These are phyloP conservation scores for Polypterus senegalus DNA, from an alignment of 2,113 vertebrate genomes.

Conservation along the genomic window DNA sequence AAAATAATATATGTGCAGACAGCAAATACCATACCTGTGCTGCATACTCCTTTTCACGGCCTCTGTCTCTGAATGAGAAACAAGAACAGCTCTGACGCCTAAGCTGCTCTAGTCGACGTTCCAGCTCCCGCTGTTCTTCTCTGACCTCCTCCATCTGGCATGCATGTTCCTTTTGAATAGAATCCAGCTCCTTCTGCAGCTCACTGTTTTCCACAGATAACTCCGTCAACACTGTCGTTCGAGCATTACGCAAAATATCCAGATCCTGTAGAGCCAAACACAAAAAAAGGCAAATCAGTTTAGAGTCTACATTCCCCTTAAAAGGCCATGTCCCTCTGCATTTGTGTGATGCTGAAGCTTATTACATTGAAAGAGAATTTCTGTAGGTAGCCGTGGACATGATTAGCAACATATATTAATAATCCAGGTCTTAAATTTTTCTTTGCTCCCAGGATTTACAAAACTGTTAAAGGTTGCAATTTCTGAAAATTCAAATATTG, in stretches of 20 bases:
- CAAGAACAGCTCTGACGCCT: slow-evolving; percentile 85
- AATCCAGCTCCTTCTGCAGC: slow-evolving; percentile 84
- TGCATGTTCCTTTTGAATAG: slow-evolving; percentile 79
- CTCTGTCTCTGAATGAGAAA: slow-evolving; percentile 64
- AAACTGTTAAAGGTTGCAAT: no score
- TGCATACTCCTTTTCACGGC: slow-evolving; percentile 85
- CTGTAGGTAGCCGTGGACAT: background rate
- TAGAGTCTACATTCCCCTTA: background rate
- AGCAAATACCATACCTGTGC: slow-evolving; percentile 65
- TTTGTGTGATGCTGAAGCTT: background rate
- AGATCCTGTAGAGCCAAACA: slow-evolving; percentile 63
- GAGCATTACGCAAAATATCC: slow-evolving; percentile 54
- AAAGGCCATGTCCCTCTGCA: background rate
- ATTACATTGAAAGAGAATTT: background rate
- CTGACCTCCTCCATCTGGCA: slow-evolving; percentile 81
- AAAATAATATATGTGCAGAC: background rate
- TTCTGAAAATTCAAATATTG: no score
- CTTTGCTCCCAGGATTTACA: background rate
- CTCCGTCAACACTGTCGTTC: slow-evolving; percentile 71
- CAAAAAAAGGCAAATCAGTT: background rate
- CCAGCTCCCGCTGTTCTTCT: slow-evolving; percentile 84
- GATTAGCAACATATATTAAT: background rate
- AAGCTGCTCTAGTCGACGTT: slow-evolving; percentile 84
- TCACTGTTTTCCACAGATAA: slow-evolving; percentile 79
- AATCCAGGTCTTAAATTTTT: background rate